Base-by-base conservation (phyloP, 2,113 vertebrate species). In the Campylorhamphus procurvoides region DNA sequence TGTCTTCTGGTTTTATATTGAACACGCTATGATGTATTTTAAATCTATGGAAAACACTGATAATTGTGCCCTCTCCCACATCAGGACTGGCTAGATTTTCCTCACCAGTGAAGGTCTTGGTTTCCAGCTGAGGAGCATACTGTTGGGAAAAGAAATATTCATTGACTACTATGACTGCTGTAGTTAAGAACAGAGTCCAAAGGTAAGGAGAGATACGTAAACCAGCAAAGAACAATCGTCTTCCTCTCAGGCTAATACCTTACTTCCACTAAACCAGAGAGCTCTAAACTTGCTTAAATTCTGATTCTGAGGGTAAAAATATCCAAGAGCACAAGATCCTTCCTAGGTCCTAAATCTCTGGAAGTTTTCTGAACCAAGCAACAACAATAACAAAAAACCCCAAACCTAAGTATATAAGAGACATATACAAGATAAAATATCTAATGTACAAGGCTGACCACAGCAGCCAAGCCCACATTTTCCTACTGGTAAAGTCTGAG, bases 321-420 rank as follows among this genome's bases (percentile, higher is more conserved):
- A 20, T 6, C 20, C 0, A 1, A 56, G 14, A 81, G 10, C 24
- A 81, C 25, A 80, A 76, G 14, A 80, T 14, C 18, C 35, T 39
- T 80, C 15, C 25, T 8, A 55, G 4, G 22, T 69, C 27, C 33
- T 22, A 59, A 33, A 42, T 35, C 11, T 84, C 25, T 35, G 33
- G 9, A 15, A 6, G 6, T 3, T 14, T 7, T 0, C 6, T 25
- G 5, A 74, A 52, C 4, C 5, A 79, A 50, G 1, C 23, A 69
- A 25, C 1, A 40, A n/a, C 6, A 46, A 27, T 7, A 33, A 20
- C 22, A 44, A 47, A 69, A 69, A 69, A 16, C 0, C n/a, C 6
- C 14, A 64, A 69, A 28, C 4, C 12, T 10, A 29, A 25, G 20
- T 59, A 50, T 24, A 46, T 18, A 18, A 84, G 9, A 10, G 7